A percentile compares a stretch with the other conserved stretches of the same genome.
phyloP scores from a whole-genome alignment of 2,797 vertebrate genomes.

The Lagorchestes hirsutus region DNA sequence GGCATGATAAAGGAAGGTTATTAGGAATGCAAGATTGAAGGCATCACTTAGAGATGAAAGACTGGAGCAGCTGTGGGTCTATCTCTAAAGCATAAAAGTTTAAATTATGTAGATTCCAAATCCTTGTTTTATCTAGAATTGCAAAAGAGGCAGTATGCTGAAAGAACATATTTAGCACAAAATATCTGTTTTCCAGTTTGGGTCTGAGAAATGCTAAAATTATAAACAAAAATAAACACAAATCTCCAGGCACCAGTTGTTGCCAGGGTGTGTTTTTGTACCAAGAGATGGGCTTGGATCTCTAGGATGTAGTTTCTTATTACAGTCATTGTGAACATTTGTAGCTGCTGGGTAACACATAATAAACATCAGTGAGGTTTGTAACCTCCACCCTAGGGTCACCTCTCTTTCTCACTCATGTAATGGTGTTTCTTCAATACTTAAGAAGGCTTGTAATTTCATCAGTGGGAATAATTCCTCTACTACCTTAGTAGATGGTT shows the following conservation, averaged over 20 bases:
- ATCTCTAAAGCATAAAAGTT: background rate
- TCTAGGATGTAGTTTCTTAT: background rate
- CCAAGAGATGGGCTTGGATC: background rate
- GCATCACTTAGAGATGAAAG: background rate
- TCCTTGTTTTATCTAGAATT: conserved; percentile 35
- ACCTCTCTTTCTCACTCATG: background rate
- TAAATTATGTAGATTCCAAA: background rate
- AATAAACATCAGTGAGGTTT: background rate
- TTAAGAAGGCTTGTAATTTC: background rate
- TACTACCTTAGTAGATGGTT: background rate
- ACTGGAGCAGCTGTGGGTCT: background rate
- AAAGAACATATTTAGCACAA: background rate
- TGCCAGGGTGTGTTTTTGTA: background rate
- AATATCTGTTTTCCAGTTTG: background rate
- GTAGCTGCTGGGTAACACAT: background rate
- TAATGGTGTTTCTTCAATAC: background rate
- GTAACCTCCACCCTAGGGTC: background rate
- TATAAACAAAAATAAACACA: conserved; percentile 1
- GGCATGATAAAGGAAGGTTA: background rate
- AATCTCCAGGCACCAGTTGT: background rate
- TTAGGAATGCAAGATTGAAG: background rate
- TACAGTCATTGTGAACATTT: background rate
- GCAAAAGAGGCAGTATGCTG: background rate
- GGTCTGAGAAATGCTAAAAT: background rate
- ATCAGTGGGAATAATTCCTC: background rate